Conservation (phyloP, 92 coral and sea anemone species). For the Epizoanthus rinbou region DNA sequence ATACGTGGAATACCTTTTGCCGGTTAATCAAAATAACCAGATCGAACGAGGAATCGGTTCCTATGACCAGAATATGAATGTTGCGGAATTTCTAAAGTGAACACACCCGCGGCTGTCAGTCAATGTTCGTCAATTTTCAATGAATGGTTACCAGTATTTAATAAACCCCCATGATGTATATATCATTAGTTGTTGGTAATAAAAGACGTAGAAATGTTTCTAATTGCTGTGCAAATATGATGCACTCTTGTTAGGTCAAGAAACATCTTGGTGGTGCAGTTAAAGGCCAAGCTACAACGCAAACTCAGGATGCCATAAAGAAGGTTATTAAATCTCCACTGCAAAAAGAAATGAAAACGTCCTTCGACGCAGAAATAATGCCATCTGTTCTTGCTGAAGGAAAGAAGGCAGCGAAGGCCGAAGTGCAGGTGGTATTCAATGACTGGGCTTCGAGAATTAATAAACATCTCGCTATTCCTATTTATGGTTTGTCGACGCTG, state of each 20-base stretch:
- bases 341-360: constrained; percentile 2
- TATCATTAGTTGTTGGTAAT: not conserved
- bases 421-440: constrained; percentile 24
- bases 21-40: no score
- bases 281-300: not conserved
- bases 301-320: not conserved
- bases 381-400: not conserved
- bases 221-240: no score
- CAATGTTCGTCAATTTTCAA: no score
- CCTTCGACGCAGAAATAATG: not conserved
- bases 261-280: not conserved
- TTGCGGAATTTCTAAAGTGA: no score
- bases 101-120: no score
- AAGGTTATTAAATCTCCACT: constrained; percentile 5
- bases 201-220: no score
- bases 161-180: not conserved
- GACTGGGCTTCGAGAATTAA: constrained; percentile 41
- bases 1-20: no score
- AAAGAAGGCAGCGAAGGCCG: not conserved
- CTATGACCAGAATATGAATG: no score
- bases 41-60: no score
- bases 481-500: constrained; percentile 42
- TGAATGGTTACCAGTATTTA: no score
- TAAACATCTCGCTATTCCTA: constrained; percentile 44
- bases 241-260: no score